Evolutionary conservation across 2,797 vertebrate species (phyloP), one percentile per base, ranked within the genome.

Genomic region (Oryzias sinensis): DNA sequence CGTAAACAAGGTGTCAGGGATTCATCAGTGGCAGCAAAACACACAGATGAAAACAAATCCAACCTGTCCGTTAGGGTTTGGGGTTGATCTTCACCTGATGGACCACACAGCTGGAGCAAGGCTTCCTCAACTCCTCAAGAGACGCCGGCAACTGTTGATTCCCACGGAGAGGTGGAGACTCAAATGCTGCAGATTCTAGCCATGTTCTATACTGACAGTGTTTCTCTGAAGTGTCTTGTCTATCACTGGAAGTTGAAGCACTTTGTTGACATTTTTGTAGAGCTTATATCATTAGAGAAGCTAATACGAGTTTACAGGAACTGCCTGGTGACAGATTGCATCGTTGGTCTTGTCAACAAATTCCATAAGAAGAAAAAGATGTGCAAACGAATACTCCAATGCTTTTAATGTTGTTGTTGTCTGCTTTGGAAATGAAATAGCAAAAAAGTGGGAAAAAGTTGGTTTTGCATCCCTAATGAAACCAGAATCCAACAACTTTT

Each of bases 181-280:
- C 58, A 22, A 15, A 59, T 58, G 73, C 81, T 79, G 76, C 74
- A 79, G 78, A 74, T 62, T 70, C 45, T 63, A 56, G 74, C 70
- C 80, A 81, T 74, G 63, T 68, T 58, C 64, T 53, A 67, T 74
- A 73, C 71, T 51, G 80, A 77, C 67, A 37, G 59, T 65, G 66
- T 76, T 70, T 76, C 65, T 83, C 70, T 49, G 65, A 62, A 57
- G 79, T 68, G 72, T 85, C 72, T 63, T 67, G 74, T 82, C 75
- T 74, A 58, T 82, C 85, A 88, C 84, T 87, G 72, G 73, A 78
- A 82, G 79, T 83, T 67, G 70, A 87, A 85, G 89, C 87, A 91
- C 89, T 91, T 90, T 88, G 77, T 86, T 65, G 45, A 65, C 82
- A 79, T 72, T 65, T 86, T 13, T 17, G 85, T 79, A 82, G 75